Base-by-base conservation (phyloP, 2,888 invertebrate species). In the Argyra leucocephala region DNA sequence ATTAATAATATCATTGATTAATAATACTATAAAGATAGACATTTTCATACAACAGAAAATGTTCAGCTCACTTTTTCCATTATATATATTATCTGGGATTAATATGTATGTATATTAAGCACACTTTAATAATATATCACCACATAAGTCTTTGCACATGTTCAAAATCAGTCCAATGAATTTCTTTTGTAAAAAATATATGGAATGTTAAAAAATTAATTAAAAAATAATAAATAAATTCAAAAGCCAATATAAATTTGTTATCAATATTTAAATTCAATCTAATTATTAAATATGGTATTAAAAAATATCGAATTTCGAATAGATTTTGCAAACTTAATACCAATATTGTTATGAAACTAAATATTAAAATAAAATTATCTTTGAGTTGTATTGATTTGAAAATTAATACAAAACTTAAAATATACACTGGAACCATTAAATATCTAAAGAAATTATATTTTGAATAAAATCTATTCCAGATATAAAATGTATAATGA, bases 71-170 rank as follows among this genome's bases (percentile, higher is more conserved):
- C n/a, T n/a, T n/a, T 7, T 31, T 7, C 31, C 10, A 7, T 31
- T 31, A n/a, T 31, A 7, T 31, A 7, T 31, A 7, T 31, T 31
- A 31, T 31, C 10, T 7, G 10, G 10, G 10, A 31, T 31, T 7
- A 31, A 31, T 31, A n/a, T n/a, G n/a, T n/a, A n/a, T n/a, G n/a
- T n/a, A n/a, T n/a, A n/a, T n/a, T n/a, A n/a, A n/a, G n/a, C n/a
- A n/a, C n/a, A n/a, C n/a, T n/a, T n/a, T n/a, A n/a, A n/a, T n/a
- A n/a, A n/a, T 6, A 3, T 48, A 18, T 21, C 57, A 96, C 96
- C 96, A 96, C 76, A 94, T 91, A 72, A 96, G 87, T 75, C 95
- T 85, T 77, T 96, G 96, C 0, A 84, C 80, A 65, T 88, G 83
- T 64, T 83, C 81, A 74, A 86, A 86, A 75, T 90, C 85, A 26